Base-by-base conservation (phyloP, 2,797 vertebrate species). In the Crypturellus tataupa region DNA sequence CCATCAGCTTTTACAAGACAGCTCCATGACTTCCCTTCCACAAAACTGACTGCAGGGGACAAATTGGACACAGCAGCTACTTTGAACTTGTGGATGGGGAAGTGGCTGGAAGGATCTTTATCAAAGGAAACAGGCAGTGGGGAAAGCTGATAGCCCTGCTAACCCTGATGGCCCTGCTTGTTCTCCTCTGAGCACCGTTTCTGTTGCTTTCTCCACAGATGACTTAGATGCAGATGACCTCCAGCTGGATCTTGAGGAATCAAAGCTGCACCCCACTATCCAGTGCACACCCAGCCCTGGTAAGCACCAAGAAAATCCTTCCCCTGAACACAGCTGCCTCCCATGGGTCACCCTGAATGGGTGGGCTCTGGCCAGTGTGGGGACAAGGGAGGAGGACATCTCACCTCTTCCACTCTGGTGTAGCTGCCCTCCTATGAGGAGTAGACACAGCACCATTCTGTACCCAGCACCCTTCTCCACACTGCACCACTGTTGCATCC, bases 201-300 rank as follows among this genome's bases (percentile, higher is more conserved):
- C 20, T 85, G 5, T 65, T 85, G 18, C 79, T 47, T 87, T 94
- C 64, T 92, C 46, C 71, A 16, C 97, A 99, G 99, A 99, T 98
- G 99, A 99, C 87, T 97, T 98, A 44, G 99, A 99, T 86, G 91
- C 98, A 92, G 99, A 99, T 18, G 99, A 99, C 81, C 98, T 99
- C 91, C 99, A 99, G 93, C 46, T 98, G 85, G 98, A 99, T 85
- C 97, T 98, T 71, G 99, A 99, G 76, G 99, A 99, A 89, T 98
- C 98, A 51, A 99, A 99, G 98, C 96, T 99, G 42, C 98, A 98
- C 62, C 98, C 98, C 75, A 98, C 98, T 60, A 97, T 99, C 95
- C 99, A 99, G 94, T 99, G 99, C 92, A 99, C 98, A 4, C 99
- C 99, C 6, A 97, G 96, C 75, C 99, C 99, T 44, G 99, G 99